Evolutionary conservation across 1,140 invertebrate species (phyloP).

Genomic region (Dufourea novaeangliae): DNA sequence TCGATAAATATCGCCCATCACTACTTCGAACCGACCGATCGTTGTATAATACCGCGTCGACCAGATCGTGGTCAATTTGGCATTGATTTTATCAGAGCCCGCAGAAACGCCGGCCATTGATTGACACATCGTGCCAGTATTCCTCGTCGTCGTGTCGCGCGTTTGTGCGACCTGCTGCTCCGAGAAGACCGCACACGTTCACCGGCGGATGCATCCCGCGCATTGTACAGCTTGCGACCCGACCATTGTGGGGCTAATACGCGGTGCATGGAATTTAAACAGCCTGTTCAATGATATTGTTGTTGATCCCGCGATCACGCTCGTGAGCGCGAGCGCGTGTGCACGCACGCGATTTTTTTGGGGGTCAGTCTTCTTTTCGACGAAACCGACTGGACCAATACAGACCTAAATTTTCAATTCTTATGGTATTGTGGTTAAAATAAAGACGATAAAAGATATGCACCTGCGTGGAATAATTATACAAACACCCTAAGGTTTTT

Average conservation of each 20-base stretch:
- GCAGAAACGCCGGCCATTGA: constrained; percentile 14
- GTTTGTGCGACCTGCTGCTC: no score
- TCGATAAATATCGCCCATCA: no score
- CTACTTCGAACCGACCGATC: no score
- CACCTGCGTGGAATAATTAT: no score
- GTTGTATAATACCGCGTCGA: neutral
- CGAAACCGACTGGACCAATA: no score
- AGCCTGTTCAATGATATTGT: constrained; percentile 45
- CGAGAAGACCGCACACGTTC: constrained; percentile 13
- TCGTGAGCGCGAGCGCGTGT: neutral
- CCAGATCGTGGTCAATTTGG: neutral
- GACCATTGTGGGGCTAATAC: constrained; percentile 43
- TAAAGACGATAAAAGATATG: neutral
- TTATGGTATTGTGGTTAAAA: neutral
- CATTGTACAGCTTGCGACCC: constrained; percentile 41
- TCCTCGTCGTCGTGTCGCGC: neutral
- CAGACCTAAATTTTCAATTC: no score
- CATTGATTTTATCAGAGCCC: neutral
- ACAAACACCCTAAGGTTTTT: no score
- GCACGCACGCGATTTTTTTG: neutral
- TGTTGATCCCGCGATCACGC: constrained; percentile 13
- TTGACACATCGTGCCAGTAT: constrained; percentile 14
- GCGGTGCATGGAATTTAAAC: constrained; percentile 50
- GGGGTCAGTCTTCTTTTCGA: neutral
- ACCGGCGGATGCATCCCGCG: constrained; percentile 10